phyloP scores from a whole-genome alignment of 92 coral and sea anemone species.

The Nematostella vectensis region DNA sequence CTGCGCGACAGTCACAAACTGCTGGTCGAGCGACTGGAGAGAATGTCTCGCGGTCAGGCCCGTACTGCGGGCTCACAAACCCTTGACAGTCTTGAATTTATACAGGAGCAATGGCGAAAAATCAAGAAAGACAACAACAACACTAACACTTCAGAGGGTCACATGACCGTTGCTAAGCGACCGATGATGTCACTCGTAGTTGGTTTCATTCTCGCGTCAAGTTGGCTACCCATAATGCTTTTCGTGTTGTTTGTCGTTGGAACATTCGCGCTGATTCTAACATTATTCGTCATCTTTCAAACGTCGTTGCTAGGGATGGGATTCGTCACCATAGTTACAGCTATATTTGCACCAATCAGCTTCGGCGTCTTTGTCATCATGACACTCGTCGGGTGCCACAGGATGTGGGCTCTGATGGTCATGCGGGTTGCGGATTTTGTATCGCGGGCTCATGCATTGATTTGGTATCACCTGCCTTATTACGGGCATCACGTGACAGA shows the following conservation, averaged over 20 bases:
- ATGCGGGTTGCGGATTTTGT: background rate
- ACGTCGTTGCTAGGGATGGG: background rate
- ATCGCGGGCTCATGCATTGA: background rate
- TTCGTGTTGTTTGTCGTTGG: background rate
- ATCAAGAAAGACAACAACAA: background rate
- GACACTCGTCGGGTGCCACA: background rate
- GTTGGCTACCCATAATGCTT: conserved; percentile 1
- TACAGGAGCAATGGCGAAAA: background rate
- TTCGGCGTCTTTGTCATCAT: background rate
- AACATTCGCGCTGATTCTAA: background rate
- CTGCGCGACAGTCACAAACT: background rate
- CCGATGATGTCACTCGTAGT: background rate
- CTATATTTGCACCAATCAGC: background rate
- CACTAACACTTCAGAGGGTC: background rate
- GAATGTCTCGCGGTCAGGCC: background rate
- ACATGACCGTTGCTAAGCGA: background rate
- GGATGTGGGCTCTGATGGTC: background rate
- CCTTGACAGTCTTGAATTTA: background rate
- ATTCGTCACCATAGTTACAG: background rate
- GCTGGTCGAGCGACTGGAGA: background rate
- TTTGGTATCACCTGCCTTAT: background rate
- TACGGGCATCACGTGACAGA: too few species aligned
- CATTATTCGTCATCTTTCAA: background rate
- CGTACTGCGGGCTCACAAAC: background rate
- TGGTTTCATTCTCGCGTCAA: background rate